Evolutionary conservation across 2,797 vertebrate genomes (phyloP), one percentile per base, ranked within the genome.

Genomic region (Helicolenus hilgendorfi): DNA sequence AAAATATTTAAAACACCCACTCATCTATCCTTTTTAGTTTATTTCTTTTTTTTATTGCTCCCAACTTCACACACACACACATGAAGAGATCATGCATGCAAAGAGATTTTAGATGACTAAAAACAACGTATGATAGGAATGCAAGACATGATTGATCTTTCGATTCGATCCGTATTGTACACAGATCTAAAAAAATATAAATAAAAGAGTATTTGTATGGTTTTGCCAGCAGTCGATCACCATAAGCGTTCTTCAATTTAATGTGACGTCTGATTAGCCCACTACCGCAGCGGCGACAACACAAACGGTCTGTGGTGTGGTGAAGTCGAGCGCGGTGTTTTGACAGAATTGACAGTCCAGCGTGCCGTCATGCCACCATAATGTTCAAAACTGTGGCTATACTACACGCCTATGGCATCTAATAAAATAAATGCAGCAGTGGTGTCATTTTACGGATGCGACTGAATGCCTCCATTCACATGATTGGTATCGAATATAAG

Each of bases 1-100:
- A 45, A 84, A 85, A 79, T 71, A 81, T 85, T 79, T 79, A 33
- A 15, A 74, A 77, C 92, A 84, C 72, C 79, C 77, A 76, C 87
- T 86, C 84, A 73, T 76, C 26, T 35, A 11, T 71, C 65, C 60
- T 81, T 89, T 79, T 84, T 7, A 68, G 31, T 84, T 81, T 80
- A 29, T 31, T 83, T 85, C n/a, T 36, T 76, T 72, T 49, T 49
- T 49, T 18, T 27, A 55, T 45, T 67, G 49, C 67, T 70, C 26
- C 70, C 35, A 27, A 60, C 33, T 65, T n/a, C n/a, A 24, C 20
- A 58, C 18, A 62, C 20, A 20, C 8, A 36, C 63, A 60, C 58
- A 69, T 7, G 38, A 56, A 11, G 10, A 65, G 69, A 26, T 18
- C 49, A 58, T 14, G 59, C 41, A 68, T 33, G 64, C 10, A 45